phyloP scores from a whole-genome alignment of 1,140 invertebrate genomes.

The Megalonaias nervosa region DNA sequence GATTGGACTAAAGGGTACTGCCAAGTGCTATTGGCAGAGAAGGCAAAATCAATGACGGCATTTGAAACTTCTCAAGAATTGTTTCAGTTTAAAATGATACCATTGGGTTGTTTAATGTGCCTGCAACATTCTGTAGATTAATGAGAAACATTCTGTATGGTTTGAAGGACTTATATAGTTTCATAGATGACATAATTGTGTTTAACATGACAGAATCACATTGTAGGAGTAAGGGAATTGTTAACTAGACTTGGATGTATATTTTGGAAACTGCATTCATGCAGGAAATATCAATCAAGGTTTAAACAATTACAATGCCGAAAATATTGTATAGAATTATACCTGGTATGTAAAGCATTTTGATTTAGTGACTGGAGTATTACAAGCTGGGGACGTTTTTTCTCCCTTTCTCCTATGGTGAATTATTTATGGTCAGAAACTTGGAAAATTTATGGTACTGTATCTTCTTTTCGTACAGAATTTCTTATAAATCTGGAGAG shows the following conservation, averaged over 20 bases:
- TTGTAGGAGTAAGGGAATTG: not conserved
- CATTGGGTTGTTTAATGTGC: not conserved
- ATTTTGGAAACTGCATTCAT: too few species aligned
- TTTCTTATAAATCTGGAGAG: too few species aligned
- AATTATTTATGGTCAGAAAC: too few species aligned
- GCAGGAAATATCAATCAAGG: too few species aligned
- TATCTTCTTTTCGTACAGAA: too few species aligned
- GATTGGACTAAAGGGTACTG: not conserved
- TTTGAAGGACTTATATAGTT: not conserved
- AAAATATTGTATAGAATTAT: too few species aligned
- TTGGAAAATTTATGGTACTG: too few species aligned
- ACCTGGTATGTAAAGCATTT: too few species aligned
- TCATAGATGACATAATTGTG: constrained; percentile 11
- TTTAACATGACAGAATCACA: not conserved
- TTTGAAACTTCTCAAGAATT: not conserved
- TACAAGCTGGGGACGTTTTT: too few species aligned
- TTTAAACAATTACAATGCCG: too few species aligned
- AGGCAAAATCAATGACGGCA: not conserved
- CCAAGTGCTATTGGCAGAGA: not conserved
- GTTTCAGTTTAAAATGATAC: not conserved
- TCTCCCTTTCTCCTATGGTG: too few species aligned
- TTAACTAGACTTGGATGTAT: not conserved
- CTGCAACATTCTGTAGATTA: not conserved
- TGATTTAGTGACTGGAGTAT: too few species aligned
- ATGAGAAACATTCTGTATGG: not conserved